Percentiles rank a stretch among this genome's conserved stretches.
Conservation (phyloP, 1,140 invertebrate genomes). For the Zaprionus capensis region DNA sequence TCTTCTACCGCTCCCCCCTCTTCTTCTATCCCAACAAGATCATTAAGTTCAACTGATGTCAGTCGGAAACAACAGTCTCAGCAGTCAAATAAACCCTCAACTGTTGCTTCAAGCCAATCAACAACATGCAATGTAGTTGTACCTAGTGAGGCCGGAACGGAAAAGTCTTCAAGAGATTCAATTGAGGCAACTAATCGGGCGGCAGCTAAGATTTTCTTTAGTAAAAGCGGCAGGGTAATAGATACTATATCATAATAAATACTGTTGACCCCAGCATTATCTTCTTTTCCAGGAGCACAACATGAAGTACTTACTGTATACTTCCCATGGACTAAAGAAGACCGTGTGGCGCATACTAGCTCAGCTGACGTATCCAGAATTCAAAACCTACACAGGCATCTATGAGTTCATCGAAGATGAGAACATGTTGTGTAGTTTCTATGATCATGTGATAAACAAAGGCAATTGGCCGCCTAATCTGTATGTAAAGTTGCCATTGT, state of each 20-base stretch:
- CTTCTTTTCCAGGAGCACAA: slow-evolving; percentile 48
- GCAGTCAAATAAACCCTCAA: neutral
- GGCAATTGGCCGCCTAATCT: slow-evolving; percentile 60
- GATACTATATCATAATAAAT: neutral
- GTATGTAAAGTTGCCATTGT: slow-evolving; percentile 25
- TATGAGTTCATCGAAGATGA: slow-evolving; percentile 36
- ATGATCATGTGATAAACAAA: slow-evolving; percentile 44
- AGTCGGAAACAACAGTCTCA: neutral
- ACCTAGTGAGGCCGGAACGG: neutral
- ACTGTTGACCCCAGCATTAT: neutral
- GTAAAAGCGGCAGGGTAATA: slow-evolving; percentile 19
- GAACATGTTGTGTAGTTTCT: slow-evolving; percentile 13
- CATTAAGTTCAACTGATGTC: neutral
- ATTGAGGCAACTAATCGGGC: neutral
- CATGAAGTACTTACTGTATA: slow-evolving; percentile 43
- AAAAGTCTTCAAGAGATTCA: neutral
- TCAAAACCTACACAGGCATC: slow-evolving; percentile 45
- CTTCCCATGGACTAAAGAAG: slow-evolving; percentile 32
- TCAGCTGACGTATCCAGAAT: slow-evolving; percentile 43
- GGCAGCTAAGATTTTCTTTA: neutral
- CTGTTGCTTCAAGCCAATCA: neutral
- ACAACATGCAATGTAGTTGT: neutral
- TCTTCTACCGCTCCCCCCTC: no score
- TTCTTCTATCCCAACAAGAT: no score
- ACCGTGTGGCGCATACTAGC: slow-evolving; percentile 55